Evolutionary conservation across 1,140 invertebrate genomes (phyloP).

Genomic region (Laupala kohalensis): DNA sequence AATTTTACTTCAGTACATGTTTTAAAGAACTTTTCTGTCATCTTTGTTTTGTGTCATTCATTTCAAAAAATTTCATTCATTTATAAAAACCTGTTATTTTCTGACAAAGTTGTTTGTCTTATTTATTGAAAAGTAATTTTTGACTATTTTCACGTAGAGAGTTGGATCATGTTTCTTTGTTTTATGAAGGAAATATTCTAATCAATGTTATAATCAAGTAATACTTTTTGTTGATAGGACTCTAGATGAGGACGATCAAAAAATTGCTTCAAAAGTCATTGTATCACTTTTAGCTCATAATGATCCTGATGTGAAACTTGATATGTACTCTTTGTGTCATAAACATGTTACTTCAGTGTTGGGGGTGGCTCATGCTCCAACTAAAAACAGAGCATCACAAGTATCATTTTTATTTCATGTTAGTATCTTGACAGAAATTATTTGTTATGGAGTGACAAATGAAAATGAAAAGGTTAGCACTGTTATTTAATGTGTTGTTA

Average conservation of each 20-base stretch:
- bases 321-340: slow-evolving; percentile 31
- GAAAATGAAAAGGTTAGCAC: slow-evolving; percentile 26
- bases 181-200: no score
- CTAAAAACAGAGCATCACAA: slow-evolving; percentile 13
- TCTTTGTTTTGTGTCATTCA: no score
- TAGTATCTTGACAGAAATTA: slow-evolving; percentile 44
- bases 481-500: slow-evolving; percentile 6
- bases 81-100: no score
- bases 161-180: no score
- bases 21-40: no score
- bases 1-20: no score
- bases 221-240: no score
- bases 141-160: no score
- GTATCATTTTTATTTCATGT: slow-evolving; percentile 37
- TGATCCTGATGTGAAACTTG: slow-evolving; percentile 25
- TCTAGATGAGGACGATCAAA: slow-evolving; percentile 19
- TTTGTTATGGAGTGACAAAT: slow-evolving; percentile 40
- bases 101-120: no score
- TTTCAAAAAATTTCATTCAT: no score
- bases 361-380: slow-evolving; percentile 26
- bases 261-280: slow-evolving; percentile 22
- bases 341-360: slow-evolving; percentile 26
- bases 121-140: no score
- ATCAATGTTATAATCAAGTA: no score
- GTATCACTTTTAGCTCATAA: slow-evolving; percentile 24